Conservation (phyloP, 2,113 vertebrate species). For the Guaruba guarouba region DNA sequence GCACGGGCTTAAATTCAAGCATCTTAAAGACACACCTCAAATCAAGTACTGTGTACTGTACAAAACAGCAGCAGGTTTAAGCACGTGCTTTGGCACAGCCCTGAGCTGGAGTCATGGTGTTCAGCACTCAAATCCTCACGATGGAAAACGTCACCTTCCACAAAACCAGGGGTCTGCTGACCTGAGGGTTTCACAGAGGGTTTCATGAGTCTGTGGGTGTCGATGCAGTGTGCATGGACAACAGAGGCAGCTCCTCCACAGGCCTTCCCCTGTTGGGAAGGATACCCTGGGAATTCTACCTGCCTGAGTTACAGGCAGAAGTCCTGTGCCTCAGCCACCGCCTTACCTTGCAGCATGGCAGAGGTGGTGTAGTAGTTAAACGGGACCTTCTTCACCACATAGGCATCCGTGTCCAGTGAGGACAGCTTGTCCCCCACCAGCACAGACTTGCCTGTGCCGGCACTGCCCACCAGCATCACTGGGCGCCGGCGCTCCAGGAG, state of each 20-base stretch:
- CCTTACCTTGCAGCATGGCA: slow-evolving; percentile 91
- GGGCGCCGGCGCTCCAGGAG: slow-evolving; percentile 81
- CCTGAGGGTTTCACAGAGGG: neutral
- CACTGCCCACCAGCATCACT: slow-evolving; percentile 88
- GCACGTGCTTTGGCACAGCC: neutral
- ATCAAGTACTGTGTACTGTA: neutral
- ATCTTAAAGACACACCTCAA: neutral
- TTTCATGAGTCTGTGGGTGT: neutral
- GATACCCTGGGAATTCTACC: neutral
- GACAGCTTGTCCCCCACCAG: slow-evolving; percentile 85
- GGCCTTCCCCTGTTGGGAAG: neutral
- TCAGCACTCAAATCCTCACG: neutral
- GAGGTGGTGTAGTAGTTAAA: slow-evolving; percentile 97
- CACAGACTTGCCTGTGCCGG: slow-evolving; percentile 90
- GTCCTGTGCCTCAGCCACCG: accelerated
- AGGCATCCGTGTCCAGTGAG: slow-evolving; percentile 77
- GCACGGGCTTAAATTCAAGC: neutral
- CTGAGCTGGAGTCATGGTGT: neutral
- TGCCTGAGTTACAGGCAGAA: neutral
- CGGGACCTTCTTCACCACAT: slow-evolving; percentile 86
- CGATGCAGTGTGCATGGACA: neutral
- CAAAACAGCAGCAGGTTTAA: neutral
- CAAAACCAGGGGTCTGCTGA: neutral
- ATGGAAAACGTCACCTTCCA: neutral
- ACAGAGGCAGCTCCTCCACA: accelerated